Conservation (phyloP, 37 sponge, comb jelly and placozoan species). For the Eunapius fragilis region DNA sequence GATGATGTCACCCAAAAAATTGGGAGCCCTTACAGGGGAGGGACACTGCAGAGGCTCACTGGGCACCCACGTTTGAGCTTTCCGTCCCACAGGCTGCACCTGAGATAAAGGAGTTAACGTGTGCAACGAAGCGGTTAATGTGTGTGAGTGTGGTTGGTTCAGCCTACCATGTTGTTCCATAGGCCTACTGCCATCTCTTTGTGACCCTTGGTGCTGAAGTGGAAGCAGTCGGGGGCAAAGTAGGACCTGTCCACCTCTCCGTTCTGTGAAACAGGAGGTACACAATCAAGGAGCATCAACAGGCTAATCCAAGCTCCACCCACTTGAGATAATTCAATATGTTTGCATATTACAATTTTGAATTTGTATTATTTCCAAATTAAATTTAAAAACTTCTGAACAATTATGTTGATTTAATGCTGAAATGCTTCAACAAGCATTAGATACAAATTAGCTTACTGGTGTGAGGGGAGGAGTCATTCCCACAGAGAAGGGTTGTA, state of each 20-base stretch:
- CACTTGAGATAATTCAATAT: too few species aligned
- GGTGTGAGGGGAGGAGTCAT: constrained; percentile 4
- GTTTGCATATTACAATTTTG: too few species aligned
- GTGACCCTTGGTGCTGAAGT: constrained; percentile 62
- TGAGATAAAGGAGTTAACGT: background rate
- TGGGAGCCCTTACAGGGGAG: background rate
- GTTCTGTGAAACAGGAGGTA: background rate
- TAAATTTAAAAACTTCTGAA: too few species aligned
- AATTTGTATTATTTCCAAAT: too few species aligned
- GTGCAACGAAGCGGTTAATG: background rate
- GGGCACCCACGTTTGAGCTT: constrained; percentile 8
- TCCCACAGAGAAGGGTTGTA: constrained; percentile 36
- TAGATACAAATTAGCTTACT: too few species aligned
- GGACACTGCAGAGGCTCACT: constrained; percentile 29
- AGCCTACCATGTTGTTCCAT: constrained; percentile 76
- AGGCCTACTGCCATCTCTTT: constrained; percentile 37
- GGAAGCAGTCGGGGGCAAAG: constrained; percentile 84
- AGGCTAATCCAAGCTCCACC: too few species aligned
- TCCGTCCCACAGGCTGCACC: constrained; percentile 53
- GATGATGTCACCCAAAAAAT: too few species aligned
- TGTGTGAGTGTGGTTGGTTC: background rate
- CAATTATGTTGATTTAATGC: too few species aligned
- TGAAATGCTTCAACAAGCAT: too few species aligned
- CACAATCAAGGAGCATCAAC: too few species aligned
- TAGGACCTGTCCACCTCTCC: constrained; percentile 37